Percentiles rank a stretch among this genome's conserved stretches.
Evolutionary conservation across 2,113 vertebrate species (phyloP).

Genomic region (Rhynchomys soricoides): DNA sequence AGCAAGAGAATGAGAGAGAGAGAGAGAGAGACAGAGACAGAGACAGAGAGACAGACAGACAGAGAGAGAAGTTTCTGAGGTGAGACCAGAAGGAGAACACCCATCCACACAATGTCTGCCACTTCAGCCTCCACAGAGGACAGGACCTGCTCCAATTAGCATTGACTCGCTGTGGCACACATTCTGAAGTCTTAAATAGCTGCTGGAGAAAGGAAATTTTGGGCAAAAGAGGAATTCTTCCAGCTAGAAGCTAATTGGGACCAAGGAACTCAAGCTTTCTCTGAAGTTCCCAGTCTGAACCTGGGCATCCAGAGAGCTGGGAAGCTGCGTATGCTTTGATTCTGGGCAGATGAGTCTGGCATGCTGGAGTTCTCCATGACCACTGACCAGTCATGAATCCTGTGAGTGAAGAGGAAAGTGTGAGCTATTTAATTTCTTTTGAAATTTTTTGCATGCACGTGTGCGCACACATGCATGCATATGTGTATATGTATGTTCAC

Average conservation of each 20-base stretch:
- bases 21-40: too few species aligned
- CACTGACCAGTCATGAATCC: background rate
- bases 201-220: constrained; percentile 9
- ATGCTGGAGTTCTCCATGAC: background rate
- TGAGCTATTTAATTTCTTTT: background rate
- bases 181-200: constrained; percentile 60
- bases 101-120: constrained; percentile 48
- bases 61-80: constrained; percentile 52
- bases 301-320: background rate
- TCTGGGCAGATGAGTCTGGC: background rate
- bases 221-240: background rate
- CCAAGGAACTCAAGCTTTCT: constrained; percentile 25
- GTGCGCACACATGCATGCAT: background rate
- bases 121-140: constrained; percentile 41
- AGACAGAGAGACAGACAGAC: background rate
- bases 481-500: too few species aligned
- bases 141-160: constrained; percentile 34
- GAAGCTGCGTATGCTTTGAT: background rate
- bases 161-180: constrained; percentile 45
- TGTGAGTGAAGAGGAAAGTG: background rate
- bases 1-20: background rate
- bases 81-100: constrained; percentile 66
- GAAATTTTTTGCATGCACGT: background rate
- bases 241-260: constrained; percentile 49
- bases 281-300: constrained; percentile 11